Evolutionary conservation across 2,113 vertebrate genomes (phyloP).

Genomic region (Orcinus orca): DNA sequence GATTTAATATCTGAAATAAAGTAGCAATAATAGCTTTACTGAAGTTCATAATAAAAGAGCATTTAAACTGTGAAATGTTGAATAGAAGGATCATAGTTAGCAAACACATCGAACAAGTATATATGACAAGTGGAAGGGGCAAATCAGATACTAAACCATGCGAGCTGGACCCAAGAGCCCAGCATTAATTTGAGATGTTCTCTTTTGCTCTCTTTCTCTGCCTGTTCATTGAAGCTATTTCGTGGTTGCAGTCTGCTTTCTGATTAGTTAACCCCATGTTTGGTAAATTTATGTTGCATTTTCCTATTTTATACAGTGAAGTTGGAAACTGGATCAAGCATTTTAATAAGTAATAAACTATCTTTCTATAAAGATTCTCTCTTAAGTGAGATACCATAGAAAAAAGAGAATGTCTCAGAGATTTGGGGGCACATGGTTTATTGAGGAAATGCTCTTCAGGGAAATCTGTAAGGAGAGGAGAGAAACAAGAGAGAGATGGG

Average conservation of each 20-base stretch:
- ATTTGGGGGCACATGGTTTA: not conserved
- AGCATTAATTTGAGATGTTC: not conserved
- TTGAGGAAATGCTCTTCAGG: not conserved
- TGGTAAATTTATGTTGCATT: not conserved
- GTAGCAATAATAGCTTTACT: constrained; percentile 61
- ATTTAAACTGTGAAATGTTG: not conserved
- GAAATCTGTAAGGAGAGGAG: not conserved
- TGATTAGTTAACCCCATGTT: not conserved
- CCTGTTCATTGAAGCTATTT: not conserved
- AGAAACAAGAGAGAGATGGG: not conserved
- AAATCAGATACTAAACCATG: not conserved
- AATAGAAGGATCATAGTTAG: not conserved
- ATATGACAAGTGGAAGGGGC: not conserved
- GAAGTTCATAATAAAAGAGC: constrained; percentile 39
- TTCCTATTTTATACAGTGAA: not conserved
- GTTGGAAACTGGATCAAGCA: not conserved
- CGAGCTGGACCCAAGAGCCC: not conserved
- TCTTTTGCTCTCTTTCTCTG: not conserved
- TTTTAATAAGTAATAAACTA: not conserved
- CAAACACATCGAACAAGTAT: not conserved
- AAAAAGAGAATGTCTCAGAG: not conserved
- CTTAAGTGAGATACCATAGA: not conserved
- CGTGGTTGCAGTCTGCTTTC: not conserved
- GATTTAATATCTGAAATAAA: constrained; percentile 68
- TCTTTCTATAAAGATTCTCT: not conserved